These are phyloP conservation scores for Myrmecophaga tridactyla DNA, from an alignment of 2,113 vertebrate genomes.

Conservation along the genomic window DNA sequence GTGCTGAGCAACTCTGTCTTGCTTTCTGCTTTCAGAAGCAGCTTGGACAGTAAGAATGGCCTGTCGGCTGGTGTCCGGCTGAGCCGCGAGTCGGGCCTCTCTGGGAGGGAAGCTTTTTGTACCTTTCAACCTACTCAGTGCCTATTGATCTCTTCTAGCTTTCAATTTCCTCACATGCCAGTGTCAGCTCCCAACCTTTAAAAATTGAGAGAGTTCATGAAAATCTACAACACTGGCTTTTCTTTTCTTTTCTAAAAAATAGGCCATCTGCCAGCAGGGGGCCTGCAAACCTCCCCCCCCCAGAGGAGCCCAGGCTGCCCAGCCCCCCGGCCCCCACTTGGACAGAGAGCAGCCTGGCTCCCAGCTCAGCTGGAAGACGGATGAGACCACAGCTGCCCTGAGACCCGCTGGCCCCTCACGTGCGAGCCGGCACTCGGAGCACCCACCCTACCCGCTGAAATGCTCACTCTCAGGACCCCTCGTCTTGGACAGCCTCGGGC, in stretches of 20 bases:
- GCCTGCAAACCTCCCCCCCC: background rate
- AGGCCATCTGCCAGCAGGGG: background rate
- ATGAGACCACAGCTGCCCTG: no score
- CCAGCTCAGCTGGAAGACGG: no score
- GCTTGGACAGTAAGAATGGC: background rate
- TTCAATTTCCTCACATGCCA: background rate
- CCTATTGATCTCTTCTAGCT: background rate
- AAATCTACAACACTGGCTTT: background rate
- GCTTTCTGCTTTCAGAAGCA: background rate
- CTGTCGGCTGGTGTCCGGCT: background rate
- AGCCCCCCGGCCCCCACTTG: no score
- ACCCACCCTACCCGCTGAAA: background rate
- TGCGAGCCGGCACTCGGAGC: rapidly evolving
- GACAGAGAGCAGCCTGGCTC: no score
- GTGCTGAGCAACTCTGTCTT: background rate
- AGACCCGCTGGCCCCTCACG: background rate
- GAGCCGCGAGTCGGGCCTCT: background rate
- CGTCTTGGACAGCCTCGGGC: background rate
- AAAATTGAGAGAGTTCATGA: background rate
- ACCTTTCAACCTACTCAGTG: rapidly evolving
- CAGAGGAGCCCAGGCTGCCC: no score
- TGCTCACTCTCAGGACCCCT: background rate
- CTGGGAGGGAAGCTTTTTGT: no score
- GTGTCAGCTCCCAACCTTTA: background rate
- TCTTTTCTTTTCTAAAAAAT: background rate